Percentiles rank a stretch among this genome's conserved stretches.
Conservation (phyloP, 2,113 vertebrate genomes). For the Barbus barbus region DNA sequence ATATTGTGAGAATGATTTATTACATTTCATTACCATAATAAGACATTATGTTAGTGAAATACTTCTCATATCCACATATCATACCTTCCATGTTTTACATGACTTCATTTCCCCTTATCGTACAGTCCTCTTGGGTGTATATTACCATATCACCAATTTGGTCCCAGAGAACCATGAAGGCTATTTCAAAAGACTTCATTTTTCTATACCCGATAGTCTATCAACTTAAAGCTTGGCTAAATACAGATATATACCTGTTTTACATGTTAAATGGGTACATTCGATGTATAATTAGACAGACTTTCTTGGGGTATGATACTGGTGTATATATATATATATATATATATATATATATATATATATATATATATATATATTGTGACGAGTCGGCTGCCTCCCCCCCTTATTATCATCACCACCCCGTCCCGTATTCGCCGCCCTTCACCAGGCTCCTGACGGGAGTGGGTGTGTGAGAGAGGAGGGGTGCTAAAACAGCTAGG, state of each 20-base stretch:
- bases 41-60: constrained; percentile 46
- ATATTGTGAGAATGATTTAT: constrained; percentile 41
- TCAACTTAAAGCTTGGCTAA: neutral
- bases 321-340: too few species aligned
- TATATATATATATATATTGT: too few species aligned
- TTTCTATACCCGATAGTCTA: neutral
- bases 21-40: constrained; percentile 54
- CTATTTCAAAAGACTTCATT: constrained; percentile 39
- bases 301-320: neutral
- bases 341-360: too few species aligned
- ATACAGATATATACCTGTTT: neutral
- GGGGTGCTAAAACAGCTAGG: too few species aligned
- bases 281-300: neutral
- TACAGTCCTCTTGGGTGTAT: constrained; percentile 17
- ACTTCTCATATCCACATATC: constrained; percentile 39
- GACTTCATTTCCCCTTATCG: constrained; percentile 49
- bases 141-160: constrained; percentile 44
- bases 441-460: too few species aligned
- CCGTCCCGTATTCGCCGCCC: too few species aligned
- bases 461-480: too few species aligned
- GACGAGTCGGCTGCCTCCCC: too few species aligned
- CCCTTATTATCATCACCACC: too few species aligned
- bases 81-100: constrained; percentile 28
- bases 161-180: constrained; percentile 31
- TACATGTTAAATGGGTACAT: constrained; percentile 18